Evolutionary conservation across 2,113 vertebrate species (phyloP), one percentile per base, ranked within the genome.

Genomic region (Tyrannus savana): DNA sequence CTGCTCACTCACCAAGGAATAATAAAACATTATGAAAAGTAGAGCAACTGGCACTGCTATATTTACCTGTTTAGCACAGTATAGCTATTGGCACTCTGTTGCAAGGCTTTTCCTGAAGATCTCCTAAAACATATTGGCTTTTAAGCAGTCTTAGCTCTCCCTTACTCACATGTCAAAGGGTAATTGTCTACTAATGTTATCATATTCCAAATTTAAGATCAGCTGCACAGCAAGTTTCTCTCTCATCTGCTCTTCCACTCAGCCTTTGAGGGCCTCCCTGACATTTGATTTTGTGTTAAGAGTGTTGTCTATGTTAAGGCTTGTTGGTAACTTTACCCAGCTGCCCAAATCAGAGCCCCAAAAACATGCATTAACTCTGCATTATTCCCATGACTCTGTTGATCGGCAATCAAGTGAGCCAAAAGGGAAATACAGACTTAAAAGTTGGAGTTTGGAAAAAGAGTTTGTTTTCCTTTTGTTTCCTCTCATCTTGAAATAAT

Each of bases 401-500:
- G 80, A 84, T 59, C 53, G 66, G 21, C 27, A 86, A 83, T 44
- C 46, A 49, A 85, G 79, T n/a, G 41, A 85, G 74, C 42, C 84
- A 72, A 97, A 93, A 94, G 42, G n/a, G 90, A 96, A 90, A 76
- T 41, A 82, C n/a, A 81, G 42, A 22, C 71, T 62, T 78, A 49
- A 56, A 75, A 84, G 76, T 62, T 37, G 49, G 63, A 83, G 63
- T 81, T 10, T 67, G 9, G 55, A 92, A 87, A 12, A 68, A 63
- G 55, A 59, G 24, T 42, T 75, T 27, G 15, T 75, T 87, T 91
- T 84, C 50, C 39, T 90, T 95, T 66, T 23, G 75, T 94, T 89
- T 73, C 37, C 47, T 27, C 55, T 39, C 76, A 39, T 21, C 41
- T 83, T 87, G 42, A 69, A 79, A 89, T 69, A 75, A 90, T 84